Evolutionary conservation across 2,113 vertebrate genomes (phyloP), one percentile per base, ranked within the genome.

Genomic region (Circaetus gallicus): DNA sequence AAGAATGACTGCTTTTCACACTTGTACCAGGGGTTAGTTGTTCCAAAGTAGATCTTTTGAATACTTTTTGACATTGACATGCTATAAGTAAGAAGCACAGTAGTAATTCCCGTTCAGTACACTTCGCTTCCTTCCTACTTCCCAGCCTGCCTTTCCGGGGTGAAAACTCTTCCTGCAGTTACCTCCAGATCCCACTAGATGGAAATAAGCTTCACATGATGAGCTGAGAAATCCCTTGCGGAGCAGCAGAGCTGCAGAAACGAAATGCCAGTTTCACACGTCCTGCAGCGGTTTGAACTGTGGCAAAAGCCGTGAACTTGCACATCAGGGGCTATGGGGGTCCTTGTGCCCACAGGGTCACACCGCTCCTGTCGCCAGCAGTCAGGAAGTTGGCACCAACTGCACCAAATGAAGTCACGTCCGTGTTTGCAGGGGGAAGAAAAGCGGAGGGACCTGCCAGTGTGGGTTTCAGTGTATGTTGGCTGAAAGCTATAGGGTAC

Each of bases 281-380:
- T 31, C 26, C 18, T 19, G 0, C 2, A 3, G 7, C 7, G 34
- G 13, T 29, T n/a, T 40, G 32, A 16, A 10, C 53, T 7, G 20
- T 3, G 36, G 13, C 21, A 8, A 18, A 78, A 52, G 20, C 31
- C 1, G 0, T 22, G 55, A 43, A 31, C 50, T 70, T 31, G 5
- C 42, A 32, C 11, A 5, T 15, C 45, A 32, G 34, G 17, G 29
- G 2, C 38, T 56, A 20, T 5, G 13, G 4, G 4, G 6, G 4
- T 21, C 34, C 28, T 56, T 70, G 14, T 22, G 66, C 9, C 40
- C 52, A 21, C 16, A 42, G 13, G 29, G 5, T 38, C 32, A 26
- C 66, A 29, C 13, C 52, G 4, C 32, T 70, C n/a, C 32, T 26
- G 28, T 19, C 0, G 1, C 38, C n/a, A 49, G 40, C 47, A 72